Evolutionary conservation across 2,797 vertebrate genomes (phyloP), one percentile per base, ranked within the genome.

Genomic region (Antennarius maculatus): DNA sequence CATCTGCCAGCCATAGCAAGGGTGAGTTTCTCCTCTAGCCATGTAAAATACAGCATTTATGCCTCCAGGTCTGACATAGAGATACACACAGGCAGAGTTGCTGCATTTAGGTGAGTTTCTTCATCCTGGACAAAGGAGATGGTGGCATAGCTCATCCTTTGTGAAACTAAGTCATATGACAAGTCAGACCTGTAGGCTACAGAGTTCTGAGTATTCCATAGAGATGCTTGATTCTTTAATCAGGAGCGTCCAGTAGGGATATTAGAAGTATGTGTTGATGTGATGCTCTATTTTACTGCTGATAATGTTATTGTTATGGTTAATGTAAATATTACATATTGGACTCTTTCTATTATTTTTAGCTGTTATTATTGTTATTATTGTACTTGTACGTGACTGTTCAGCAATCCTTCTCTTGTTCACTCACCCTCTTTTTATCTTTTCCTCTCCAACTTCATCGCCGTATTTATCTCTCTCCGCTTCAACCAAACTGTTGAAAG

Each of bases 1-100:
- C 84, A 87, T 88, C 86, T 88, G 83, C 73, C 72, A 82, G 83
- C 77, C 74, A 74, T 80, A 89, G 80, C 77, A 82, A 56, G 31
- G 31, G 54, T 6, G 68, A 56, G 62, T 34, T 28, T 52, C 18
- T 83, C 69, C 31, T 69, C 45, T 46, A 78, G 75, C 51, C 49
- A 43, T 0, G 8, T 47, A 34, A 72, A 82, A 64, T 75, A 69
- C 66, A 74, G 78, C 65, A 69, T 67, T 73, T 54, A 57, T 49
- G 62, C 74, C 79, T 54, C 42, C 45, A 73, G 74, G 56, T 71
- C 69, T 74, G 69, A 75, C 72, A 79, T 43, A 42, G 50, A 79
- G 67, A 42, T 50, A n/a, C 55, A 37, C 54, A 49, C 60, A 10
- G 54, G 49, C 66, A 51, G 9, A 5, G 8, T 15, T 27, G 11